phyloP scores from a whole-genome alignment of 2,113 vertebrate species.

The Puma concolor region DNA sequence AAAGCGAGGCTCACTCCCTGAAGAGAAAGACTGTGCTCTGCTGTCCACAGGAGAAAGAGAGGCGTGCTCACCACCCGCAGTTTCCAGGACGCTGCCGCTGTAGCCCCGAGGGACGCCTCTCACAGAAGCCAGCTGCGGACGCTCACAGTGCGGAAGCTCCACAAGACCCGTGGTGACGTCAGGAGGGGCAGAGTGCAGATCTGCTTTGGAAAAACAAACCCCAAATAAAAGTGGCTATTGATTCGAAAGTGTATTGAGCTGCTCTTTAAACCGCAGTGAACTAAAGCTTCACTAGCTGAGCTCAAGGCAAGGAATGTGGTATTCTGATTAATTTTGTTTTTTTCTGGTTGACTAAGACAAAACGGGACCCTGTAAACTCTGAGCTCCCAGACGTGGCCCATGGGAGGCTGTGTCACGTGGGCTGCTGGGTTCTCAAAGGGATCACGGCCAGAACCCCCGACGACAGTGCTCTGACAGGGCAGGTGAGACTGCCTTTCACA shows the following conservation, averaged over 20 bases:
- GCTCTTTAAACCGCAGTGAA: background rate
- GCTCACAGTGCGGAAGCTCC: slow-evolving; percentile 88
- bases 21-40: background rate
- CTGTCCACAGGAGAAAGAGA: background rate
- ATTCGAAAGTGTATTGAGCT: background rate
- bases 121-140: slow-evolving; percentile 90
- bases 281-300: background rate
- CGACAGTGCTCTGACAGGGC: fast-evolving
- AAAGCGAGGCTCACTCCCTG: fast-evolving
- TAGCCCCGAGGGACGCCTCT: slow-evolving; percentile 90
- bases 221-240: background rate
- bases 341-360: background rate
- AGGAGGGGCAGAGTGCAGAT: slow-evolving; percentile 93
- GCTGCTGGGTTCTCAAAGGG: background rate
- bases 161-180: slow-evolving; percentile 95
- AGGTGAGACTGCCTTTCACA: background rate
- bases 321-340: background rate
- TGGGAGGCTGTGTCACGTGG: fast-evolving
- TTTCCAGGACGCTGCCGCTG: slow-evolving; percentile 91
- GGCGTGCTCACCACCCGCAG: slow-evolving; percentile 93
- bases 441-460: too few species aligned
- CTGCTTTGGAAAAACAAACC: slow-evolving; percentile 86
- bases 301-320: background rate
- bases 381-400: background rate
- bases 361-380: background rate